A percentile compares a stretch with the other conserved stretches of the same genome.
Conservation (phyloP, 1,140 invertebrate species). For the Cyclargus thomasi region DNA sequence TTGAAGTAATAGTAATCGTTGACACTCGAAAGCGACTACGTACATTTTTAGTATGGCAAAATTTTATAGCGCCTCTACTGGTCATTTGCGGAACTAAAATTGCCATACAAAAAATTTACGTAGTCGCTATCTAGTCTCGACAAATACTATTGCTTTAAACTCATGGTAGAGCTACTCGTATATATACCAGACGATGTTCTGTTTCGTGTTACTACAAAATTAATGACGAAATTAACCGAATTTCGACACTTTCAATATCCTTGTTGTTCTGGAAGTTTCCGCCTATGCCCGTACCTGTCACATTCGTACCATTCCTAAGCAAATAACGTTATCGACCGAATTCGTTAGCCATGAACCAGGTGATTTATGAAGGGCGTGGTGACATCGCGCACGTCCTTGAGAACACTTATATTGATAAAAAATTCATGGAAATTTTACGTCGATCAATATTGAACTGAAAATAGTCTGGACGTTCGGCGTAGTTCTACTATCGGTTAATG, state of each 20-base stretch:
- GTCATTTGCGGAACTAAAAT: no score
- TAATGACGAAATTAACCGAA: no score
- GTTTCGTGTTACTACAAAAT: background rate
- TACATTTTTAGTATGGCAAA: no score
- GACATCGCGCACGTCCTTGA: conserved; percentile 1
- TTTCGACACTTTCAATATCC: background rate
- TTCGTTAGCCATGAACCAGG: background rate
- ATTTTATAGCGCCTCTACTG: no score
- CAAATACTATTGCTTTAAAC: no score
- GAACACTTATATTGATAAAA: conserved; percentile 9
- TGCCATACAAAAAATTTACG: no score
- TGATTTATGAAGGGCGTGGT: conserved; percentile 12
- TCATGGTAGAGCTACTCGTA: no score
- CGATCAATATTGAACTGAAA: conserved; percentile 1
- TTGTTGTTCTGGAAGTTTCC: background rate
- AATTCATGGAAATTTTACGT: conserved; percentile 10
- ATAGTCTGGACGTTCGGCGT: background rate
- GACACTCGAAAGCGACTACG: no score
- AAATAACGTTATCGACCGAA: conserved; percentile 12
- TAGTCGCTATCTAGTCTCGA: no score
- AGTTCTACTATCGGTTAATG: background rate
- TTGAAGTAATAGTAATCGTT: no score
- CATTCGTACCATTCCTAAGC: background rate
- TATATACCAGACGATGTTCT: background rate
- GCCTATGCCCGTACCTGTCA: background rate